A percentile compares a stretch with the other conserved stretches of the same genome.
Evolutionary conservation across 2,888 invertebrate genomes (phyloP).

Genomic region (Nipponacmea schrenckii): DNA sequence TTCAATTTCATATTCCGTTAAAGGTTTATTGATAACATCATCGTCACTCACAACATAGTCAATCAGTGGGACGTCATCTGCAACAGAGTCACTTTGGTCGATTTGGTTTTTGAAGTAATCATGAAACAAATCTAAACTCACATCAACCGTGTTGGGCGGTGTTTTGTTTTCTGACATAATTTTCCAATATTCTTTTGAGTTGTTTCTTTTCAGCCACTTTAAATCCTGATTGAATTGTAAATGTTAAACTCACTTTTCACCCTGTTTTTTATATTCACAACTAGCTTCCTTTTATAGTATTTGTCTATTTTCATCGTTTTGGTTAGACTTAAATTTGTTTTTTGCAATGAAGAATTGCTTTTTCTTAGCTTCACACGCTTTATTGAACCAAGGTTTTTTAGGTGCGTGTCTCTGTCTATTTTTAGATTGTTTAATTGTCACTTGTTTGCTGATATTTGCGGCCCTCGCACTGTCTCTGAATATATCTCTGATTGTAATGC

Average conservation of each 20-base stretch:
- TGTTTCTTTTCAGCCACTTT: background rate
- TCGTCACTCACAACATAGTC: background rate
- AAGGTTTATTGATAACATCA: background rate
- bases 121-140: background rate
- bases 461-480: too few relatives aligned
- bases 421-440: conserved; percentile 3
- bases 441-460: too few relatives aligned
- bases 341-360: conserved; percentile 4
- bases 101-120: conserved; percentile 2
- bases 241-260: conserved; percentile 5
- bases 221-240: too few relatives aligned
- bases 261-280: background rate
- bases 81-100: background rate
- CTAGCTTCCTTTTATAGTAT: background rate
- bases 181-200: background rate
- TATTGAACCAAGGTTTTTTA: conserved; percentile 3
- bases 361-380: background rate
- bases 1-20: background rate
- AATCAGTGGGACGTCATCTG: background rate
- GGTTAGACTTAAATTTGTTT: conserved; percentile 1
- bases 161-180: background rate
- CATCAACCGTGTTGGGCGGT: background rate
- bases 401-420: background rate
- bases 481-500: background rate
- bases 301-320: background rate